Conservation (phyloP, 1,140 invertebrate genomes). For the Ptiloglossa arizonensis region DNA sequence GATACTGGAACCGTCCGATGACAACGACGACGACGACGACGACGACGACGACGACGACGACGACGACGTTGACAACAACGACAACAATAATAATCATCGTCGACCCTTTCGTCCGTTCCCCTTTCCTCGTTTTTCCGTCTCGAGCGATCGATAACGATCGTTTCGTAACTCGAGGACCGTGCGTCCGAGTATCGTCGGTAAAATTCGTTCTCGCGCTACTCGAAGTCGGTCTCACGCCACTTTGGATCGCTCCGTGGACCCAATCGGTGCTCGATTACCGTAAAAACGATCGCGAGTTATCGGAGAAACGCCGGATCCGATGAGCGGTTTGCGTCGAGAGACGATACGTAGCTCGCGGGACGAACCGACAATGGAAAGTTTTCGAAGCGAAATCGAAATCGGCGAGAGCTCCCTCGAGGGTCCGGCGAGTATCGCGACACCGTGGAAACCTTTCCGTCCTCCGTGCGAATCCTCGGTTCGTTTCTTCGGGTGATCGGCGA, state of each 20-base stretch:
- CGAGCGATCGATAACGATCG: not conserved
- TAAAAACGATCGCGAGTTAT: no score
- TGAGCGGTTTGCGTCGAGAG: no score
- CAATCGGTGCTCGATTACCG: no score
- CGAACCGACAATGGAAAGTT: no score
- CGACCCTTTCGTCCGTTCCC: no score
- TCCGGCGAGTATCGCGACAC: not conserved
- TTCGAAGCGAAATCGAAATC: not conserved
- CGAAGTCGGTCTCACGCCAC: not conserved
- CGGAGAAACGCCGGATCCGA: no score
- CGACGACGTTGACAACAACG: no score
- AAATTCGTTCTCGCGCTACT: not conserved
- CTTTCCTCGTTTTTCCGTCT: no score
- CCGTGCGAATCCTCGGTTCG: slow-evolving; percentile 16
- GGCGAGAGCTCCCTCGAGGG: not conserved
- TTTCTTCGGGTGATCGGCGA: slow-evolving; percentile 14
- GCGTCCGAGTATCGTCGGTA: not conserved
- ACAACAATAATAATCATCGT: no score
- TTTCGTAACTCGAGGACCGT: not conserved
- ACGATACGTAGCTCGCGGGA: no score
- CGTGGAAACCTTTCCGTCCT: not conserved
- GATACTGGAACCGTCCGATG: not conserved
- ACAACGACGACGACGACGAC: no score
- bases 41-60: no score
- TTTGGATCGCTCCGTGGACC: not conserved